A percentile compares a stretch with the other conserved stretches of the same genome.
Conservation (phyloP, 2,888 invertebrate species). For the Macrophya alboannulata region DNA sequence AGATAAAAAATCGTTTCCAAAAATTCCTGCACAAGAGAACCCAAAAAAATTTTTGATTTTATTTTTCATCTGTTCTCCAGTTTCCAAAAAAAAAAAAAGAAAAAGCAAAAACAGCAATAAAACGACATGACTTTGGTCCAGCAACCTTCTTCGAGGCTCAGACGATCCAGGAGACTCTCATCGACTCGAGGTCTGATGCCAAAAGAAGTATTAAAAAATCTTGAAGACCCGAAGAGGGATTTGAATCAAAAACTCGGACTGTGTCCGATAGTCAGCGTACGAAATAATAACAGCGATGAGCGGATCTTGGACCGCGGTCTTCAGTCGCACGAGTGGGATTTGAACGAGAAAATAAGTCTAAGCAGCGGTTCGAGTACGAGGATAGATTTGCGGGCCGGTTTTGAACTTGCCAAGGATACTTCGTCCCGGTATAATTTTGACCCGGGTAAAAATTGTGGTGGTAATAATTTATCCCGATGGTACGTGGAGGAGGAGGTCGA, state of each 20-base stretch:
- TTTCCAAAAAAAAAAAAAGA: neutral
- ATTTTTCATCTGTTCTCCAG: neutral
- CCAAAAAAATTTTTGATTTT: neutral
- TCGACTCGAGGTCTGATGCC: slow-evolving; percentile 73
- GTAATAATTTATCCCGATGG: neutral
- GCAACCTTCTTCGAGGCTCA: slow-evolving; percentile 66
- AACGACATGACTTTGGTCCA: slow-evolving; percentile 53
- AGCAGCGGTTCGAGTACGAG: slow-evolving; percentile 75
- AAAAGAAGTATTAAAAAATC: neutral
- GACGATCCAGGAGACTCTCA: slow-evolving; percentile 74
- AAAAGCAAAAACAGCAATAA: too few species aligned
- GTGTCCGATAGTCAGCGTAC: slow-evolving; percentile 60
- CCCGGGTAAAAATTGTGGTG: slow-evolving; percentile 58
- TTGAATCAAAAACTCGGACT: slow-evolving; percentile 63
- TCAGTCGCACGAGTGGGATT: slow-evolving; percentile 70
- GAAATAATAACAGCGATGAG: slow-evolving; percentile 45
- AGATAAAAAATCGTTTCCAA: too few species aligned
- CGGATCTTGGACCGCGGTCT: slow-evolving; percentile 60
- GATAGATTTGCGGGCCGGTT: slow-evolving; percentile 70
- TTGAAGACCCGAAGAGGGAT: slow-evolving; percentile 56
- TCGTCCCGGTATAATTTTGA: neutral
- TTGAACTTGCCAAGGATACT: slow-evolving; percentile 48
- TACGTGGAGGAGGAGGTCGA: neutral
- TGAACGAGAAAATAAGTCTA: slow-evolving; percentile 77
- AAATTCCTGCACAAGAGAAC: too few species aligned